Base-by-base conservation (phyloP, 1,140 invertebrate genomes). In the Drosophila bocki region DNA sequence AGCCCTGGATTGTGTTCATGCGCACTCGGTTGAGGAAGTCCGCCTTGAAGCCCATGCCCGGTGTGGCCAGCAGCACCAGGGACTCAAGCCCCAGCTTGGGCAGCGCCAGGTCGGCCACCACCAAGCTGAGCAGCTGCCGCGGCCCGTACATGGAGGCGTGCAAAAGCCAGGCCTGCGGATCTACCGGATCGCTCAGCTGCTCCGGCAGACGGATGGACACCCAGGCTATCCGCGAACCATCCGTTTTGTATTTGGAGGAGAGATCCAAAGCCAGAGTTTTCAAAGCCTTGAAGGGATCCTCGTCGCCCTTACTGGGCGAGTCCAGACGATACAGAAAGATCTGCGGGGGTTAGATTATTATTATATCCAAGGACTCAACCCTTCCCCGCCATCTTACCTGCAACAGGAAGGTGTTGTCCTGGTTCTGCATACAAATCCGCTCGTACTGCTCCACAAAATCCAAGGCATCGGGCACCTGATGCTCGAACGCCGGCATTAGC, bases 21-120 rank as follows among this genome's bases (percentile, higher is more conserved):
- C 97, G 94, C 9, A 97, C 96, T 80, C 96, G 94, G 80, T 98
- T 99, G 17, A 98, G 94, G 93, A 97, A 98, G 86, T 98, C 97
- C 42, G 94, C 85, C 61, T 95, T 95, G 54, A 98, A 93, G 82
- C 96, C 95, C 92, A 96, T 95, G 74, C 95, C 94, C 17, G 95
- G 94, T 71, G 95, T 94, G 17, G 94, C 94, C 69, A 97, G 91
- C 47, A 97, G 93, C 54, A 97, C 92, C 7, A 97, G 92, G 82
- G 95, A 95, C 59, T 97, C 96, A 0, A 94, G 82, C 1, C 95
- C 94, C 69, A 97, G 94, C 91, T 97, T 97, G 63, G 94, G 94
- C 29, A 95, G 80, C 1, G 95, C 94, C 60, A 96, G 93, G 93
- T 98, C 97, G 1, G 96, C 93, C 3, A 97, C 93, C 12, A 94